Evolutionary conservation across 2,888 invertebrate genomes (phyloP).

Genomic region (Idaea biselata): DNA sequence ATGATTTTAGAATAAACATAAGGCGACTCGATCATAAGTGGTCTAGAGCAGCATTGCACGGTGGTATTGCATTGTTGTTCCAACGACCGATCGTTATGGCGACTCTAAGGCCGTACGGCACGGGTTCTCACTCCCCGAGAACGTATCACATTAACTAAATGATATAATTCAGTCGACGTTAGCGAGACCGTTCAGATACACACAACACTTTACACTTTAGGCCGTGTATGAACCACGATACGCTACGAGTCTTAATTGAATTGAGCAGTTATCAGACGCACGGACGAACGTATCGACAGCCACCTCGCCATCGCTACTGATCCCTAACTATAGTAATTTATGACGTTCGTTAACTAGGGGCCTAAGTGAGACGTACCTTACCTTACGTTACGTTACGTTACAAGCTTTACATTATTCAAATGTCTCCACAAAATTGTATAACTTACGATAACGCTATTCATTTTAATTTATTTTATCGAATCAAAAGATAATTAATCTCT

Average conservation of each 20-base stretch:
- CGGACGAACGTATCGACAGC: constrained; percentile 74
- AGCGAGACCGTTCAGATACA: constrained; percentile 38
- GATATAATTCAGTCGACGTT: constrained; percentile 41
- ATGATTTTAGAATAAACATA: constrained; percentile 33
- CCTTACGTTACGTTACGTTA: constrained; percentile 34
- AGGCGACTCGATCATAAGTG: constrained; percentile 28
- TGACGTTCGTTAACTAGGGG: constrained; percentile 63
- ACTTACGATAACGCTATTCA: constrained; percentile 63
- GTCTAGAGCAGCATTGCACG: not conserved
- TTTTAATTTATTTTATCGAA: constrained; percentile 43
- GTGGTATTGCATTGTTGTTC: constrained; percentile 19
- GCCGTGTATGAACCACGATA: constrained; percentile 62
- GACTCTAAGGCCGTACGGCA: constrained; percentile 13
- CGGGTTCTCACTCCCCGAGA: constrained; percentile 33
- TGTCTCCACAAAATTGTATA: constrained; percentile 74
- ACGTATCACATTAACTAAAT: constrained; percentile 42
- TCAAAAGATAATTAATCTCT: constrained; percentile 54
- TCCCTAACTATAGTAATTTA: constrained; percentile 57
- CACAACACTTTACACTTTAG: constrained; percentile 48
- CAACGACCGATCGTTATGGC: not conserved
- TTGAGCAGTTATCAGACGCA: constrained; percentile 74
- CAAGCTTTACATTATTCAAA: constrained; percentile 70
- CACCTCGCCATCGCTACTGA: constrained; percentile 72
- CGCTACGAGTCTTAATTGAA: constrained; percentile 67
- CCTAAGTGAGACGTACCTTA: constrained; percentile 39